Conservation (phyloP, 2,888 invertebrate genomes). For the Ochropleura leucogaster region DNA sequence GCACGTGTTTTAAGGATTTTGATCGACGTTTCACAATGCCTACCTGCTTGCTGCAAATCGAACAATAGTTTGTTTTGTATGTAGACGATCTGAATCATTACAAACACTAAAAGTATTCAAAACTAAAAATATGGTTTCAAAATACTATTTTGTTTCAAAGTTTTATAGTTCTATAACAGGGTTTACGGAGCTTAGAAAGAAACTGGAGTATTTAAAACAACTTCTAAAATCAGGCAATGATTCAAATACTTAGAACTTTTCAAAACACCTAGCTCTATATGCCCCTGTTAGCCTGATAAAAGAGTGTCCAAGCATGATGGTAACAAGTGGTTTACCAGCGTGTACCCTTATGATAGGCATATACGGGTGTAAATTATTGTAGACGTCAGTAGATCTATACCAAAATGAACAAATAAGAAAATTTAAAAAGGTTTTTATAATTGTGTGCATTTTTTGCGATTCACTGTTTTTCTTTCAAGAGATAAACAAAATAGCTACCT, state of each 20-base stretch:
- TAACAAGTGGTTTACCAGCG: not conserved
- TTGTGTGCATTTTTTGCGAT: not conserved
- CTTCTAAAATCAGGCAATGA: not conserved
- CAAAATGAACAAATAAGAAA: not conserved
- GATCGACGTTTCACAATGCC: not conserved
- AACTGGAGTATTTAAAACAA: not conserved
- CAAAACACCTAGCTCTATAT: not conserved
- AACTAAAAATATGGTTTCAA: not conserved
- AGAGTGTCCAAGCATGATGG: not conserved
- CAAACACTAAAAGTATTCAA: not conserved
- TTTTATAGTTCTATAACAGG: not conserved
- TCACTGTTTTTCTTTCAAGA: not conserved
- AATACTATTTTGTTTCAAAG: not conserved
- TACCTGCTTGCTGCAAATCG: not conserved
- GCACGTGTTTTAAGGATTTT: constrained; percentile 25
- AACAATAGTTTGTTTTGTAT: not conserved
- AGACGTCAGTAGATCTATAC: not conserved
- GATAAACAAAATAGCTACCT: not conserved
- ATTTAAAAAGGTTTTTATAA: not conserved
- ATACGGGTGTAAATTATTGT: not conserved
- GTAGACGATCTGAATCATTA: not conserved
- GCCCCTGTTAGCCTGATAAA: not conserved
- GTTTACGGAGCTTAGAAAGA: not conserved
- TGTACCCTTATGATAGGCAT: not conserved
- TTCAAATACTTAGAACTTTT: not conserved